Conservation (phyloP, 2,113 vertebrate species). For the Fukomys damarensis region DNA sequence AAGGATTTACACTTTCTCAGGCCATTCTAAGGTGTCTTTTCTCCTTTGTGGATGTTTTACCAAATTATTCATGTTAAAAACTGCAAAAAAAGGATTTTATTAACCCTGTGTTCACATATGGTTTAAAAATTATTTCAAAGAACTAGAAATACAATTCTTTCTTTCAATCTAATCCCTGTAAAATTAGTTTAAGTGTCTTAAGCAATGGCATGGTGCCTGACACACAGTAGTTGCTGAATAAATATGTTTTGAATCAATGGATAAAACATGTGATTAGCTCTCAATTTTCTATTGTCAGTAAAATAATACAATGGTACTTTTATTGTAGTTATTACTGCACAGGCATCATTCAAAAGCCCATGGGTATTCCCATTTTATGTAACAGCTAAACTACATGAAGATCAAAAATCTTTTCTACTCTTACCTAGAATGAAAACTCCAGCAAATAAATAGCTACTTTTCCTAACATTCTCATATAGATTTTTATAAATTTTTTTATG, state of each 20-base stretch:
- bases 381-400: not conserved
- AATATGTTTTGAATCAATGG: not conserved
- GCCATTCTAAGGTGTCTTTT: not conserved
- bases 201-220: not conserved
- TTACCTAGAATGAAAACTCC: not conserved
- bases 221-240: not conserved
- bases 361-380: not conserved
- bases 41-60: not conserved
- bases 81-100: not conserved
- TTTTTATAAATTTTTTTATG: not conserved
- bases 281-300: not conserved
- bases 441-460: not conserved
- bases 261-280: not conserved
- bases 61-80: constrained; percentile 36
- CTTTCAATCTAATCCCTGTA: not conserved
- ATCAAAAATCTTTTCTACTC: constrained; percentile 27
- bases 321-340: not conserved
- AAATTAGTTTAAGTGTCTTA: constrained; percentile 35
- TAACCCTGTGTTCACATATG: not conserved
- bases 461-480: not conserved
- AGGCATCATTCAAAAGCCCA: not conserved
- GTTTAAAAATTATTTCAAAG: constrained; percentile 51
- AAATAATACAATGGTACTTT: not conserved
- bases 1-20: constrained; percentile 22
- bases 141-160: constrained; percentile 8